Base-by-base conservation (phyloP, 2,888 invertebrate genomes). In the Spodoptera picta region DNA sequence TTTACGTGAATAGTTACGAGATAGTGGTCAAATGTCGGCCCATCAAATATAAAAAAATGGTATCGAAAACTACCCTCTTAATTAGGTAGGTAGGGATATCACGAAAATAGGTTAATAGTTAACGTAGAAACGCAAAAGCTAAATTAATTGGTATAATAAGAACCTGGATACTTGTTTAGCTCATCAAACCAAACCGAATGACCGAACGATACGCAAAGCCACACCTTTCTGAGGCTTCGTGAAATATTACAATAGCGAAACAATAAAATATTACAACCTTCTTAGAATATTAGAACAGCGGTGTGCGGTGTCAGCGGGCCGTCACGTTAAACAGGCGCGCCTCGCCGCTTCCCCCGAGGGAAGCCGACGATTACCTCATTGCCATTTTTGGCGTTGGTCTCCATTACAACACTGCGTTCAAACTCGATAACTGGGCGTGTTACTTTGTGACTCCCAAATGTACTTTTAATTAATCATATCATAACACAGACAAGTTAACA, bases 361-460 rank as follows among this genome's bases (percentile, higher is more conserved):
- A 92, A 90, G 83, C 80, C 73, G 75, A 47, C 90, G 74, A 92
- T 92, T 92, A 91, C 86, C 83, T 90, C 87, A 89, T 90, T 88
- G 87, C 83, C 81, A 83, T 83, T 83, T 81, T 79, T 79, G 77
- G 75, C 82, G 72, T 80, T 85, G 83, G 81, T 79, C 77, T 74
- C 80, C 77, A 79, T 78, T 68, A 77, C 77, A 77, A 75, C 9
- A 79, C 82, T 83, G 80, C 80, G 77, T 68, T 61, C 65, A 63
- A 76, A 77, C 73, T 79, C 66, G 64, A 80, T 69, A 66, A 59
- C 77, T 75, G 80, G 81, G 74, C 44, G 78, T 65, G 77, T 59
- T 67, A 60, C 56, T 53, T 24, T 49, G 31, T 23, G n/a, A 36
- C 49, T 53, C 65, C 9, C 19, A 66, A 65, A 68, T 62, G 58